phyloP scores from a whole-genome alignment of 2,113 vertebrate species.

The Saccopteryx leptura region DNA sequence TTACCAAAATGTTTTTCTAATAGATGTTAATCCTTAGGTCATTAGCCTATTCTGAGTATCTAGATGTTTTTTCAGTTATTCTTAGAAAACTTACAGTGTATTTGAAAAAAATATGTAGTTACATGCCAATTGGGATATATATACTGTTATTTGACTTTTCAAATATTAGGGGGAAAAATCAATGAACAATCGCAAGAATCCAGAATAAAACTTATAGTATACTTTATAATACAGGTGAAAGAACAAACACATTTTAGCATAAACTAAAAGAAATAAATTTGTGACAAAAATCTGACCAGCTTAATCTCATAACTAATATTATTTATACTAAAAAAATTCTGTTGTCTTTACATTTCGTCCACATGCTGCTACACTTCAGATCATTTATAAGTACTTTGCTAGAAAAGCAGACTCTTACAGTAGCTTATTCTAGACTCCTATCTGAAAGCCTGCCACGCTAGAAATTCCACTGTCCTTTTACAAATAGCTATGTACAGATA shows the following conservation, averaged over 20 bases:
- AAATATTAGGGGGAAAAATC: neutral
- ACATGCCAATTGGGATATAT: neutral
- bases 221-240: neutral
- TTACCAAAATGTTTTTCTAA: neutral
- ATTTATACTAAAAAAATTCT: neutral
- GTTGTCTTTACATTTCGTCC: neutral
- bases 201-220: neutral
- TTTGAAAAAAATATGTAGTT: neutral
- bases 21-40: neutral
- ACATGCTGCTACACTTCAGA: neutral
- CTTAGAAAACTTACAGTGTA: neutral
- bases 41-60: neutral
- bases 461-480: neutral
- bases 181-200: constrained; percentile 32
- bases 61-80: constrained; percentile 27
- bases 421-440: neutral
- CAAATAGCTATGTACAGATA: neutral
- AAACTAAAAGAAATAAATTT: neutral
- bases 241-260: neutral
- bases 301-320: neutral
- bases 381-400: neutral
- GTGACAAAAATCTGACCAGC: neutral
- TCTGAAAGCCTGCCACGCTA: neutral
- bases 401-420: neutral
- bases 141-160: neutral